Percentiles rank a stretch among this genome's conserved stretches.
Conservation (phyloP, 2,888 invertebrate genomes). For the Actias luna region DNA sequence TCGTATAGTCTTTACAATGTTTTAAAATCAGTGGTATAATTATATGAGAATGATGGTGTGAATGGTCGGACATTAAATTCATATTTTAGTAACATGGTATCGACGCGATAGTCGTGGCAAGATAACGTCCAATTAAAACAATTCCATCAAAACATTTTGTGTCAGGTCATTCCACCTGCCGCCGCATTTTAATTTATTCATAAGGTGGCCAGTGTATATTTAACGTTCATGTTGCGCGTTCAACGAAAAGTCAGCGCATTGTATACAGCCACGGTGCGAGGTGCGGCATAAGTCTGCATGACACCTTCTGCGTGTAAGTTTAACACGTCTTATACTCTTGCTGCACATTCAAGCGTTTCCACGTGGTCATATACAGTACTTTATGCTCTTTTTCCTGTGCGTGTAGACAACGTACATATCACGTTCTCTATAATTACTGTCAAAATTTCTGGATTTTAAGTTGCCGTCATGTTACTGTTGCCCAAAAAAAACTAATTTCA, state of each 20-base stretch:
- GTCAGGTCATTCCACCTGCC: constrained; percentile 81
- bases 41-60: constrained; percentile 65
- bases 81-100: constrained; percentile 70
- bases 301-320: constrained; percentile 1
- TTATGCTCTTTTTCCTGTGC: neutral
- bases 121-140: constrained; percentile 81
- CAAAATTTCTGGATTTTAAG: neutral
- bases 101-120: constrained; percentile 63
- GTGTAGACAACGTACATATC: neutral
- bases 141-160: constrained; percentile 81
- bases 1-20: constrained; percentile 21
- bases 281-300: constrained; percentile 3
- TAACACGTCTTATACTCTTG: neutral
- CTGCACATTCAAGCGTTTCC: neutral
- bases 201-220: constrained; percentile 52
- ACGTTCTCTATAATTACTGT: neutral
- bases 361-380: neutral
- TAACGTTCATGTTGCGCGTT: constrained; percentile 30
- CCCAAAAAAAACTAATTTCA: neutral
- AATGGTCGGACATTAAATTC: constrained; percentile 65
- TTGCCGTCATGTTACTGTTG: neutral
- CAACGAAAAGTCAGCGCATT: constrained; percentile 20
- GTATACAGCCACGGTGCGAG: constrained; percentile 4
- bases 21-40: constrained; percentile 37
- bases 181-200: constrained; percentile 74